Percentiles rank a stretch among this genome's conserved stretches.
These are phyloP conservation scores for Amphiura filiformis DNA, from an alignment of 35 echinoderm and acorn worm species.

Conservation along the genomic window DNA sequence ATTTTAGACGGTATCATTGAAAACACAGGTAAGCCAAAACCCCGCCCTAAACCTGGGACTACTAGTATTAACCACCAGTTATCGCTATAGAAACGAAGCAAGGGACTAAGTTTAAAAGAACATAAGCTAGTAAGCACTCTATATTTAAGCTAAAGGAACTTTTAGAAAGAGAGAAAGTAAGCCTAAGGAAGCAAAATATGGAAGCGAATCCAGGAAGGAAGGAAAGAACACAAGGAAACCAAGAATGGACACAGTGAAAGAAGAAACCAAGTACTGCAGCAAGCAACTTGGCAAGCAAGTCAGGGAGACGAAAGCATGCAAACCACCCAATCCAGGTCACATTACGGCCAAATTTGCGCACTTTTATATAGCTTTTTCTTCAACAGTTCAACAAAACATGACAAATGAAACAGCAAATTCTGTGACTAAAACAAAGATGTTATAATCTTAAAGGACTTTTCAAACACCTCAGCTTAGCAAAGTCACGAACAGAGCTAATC, in stretches of 20 bases:
- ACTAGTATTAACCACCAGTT: background rate
- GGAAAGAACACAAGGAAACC: background rate
- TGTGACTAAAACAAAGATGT: no score
- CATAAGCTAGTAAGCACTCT: background rate
- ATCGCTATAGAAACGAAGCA: background rate
- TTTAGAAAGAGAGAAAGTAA: background rate
- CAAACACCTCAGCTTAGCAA: background rate
- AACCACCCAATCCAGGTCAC: no score
- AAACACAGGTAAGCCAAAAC: constrained; percentile 50
- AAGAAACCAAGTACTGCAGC: no score
- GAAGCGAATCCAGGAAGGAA: background rate
- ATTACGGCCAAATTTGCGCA: no score
- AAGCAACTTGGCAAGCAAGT: no score
- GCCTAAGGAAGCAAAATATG: background rate
- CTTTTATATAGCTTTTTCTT: no score
- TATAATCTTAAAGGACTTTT: background rate
- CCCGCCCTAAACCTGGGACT: no score
- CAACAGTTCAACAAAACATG: no score
- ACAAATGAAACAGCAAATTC: no score
- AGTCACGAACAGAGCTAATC: background rate
- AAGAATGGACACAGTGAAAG: no score
- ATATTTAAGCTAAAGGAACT: background rate
- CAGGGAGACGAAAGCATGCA: no score
- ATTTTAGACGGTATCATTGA: constrained; percentile 65
- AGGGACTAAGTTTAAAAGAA: background rate